Conservation (phyloP, 2,113 vertebrate species). For the Rhinoderma darwinii region DNA sequence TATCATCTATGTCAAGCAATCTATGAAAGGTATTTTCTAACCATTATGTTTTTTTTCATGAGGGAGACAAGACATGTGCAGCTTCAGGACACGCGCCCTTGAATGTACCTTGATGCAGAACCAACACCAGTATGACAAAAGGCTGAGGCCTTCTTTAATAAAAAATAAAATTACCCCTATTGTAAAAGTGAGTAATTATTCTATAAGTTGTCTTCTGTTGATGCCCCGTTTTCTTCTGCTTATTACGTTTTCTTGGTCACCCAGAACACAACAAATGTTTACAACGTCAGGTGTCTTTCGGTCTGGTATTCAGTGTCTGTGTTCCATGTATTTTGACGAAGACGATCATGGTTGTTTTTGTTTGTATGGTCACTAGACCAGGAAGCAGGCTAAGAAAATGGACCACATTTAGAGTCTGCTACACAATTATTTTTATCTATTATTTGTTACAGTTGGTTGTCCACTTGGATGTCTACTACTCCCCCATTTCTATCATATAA, state of each 20-base stretch:
- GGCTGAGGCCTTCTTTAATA: too few species aligned
- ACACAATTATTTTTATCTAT: not conserved
- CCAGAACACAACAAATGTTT: too few species aligned
- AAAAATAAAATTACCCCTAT: not conserved
- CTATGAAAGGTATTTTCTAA: too few species aligned
- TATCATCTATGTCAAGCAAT: too few species aligned
- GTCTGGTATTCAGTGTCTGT: slow-evolving; percentile 26
- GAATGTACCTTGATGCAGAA: too few species aligned
- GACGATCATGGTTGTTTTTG: slow-evolving; percentile 28
- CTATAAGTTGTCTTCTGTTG: not conserved
- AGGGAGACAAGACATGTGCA: too few species aligned
- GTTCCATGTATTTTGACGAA: slow-evolving; percentile 35
- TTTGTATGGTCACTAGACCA: slow-evolving; percentile 46
- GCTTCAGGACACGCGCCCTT: too few species aligned
- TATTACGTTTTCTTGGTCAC: slow-evolving; percentile 46
- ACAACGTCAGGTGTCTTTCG: slow-evolving; percentile 22
- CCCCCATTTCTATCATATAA: slow-evolving; percentile 51
- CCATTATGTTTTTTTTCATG: too few species aligned
- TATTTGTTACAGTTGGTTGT: slow-evolving; percentile 44
- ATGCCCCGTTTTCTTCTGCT: slow-evolving; percentile 23
- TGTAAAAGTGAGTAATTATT: not conserved
- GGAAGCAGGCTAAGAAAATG: slow-evolving; percentile 50
- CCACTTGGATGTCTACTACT: slow-evolving; percentile 32
- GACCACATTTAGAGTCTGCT: slow-evolving; percentile 45
- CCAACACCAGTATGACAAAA: too few species aligned